Evolutionary conservation across 1,140 invertebrate species (phyloP), one percentile per base, ranked within the genome.

Genomic region (Bombus cullumanus): DNA sequence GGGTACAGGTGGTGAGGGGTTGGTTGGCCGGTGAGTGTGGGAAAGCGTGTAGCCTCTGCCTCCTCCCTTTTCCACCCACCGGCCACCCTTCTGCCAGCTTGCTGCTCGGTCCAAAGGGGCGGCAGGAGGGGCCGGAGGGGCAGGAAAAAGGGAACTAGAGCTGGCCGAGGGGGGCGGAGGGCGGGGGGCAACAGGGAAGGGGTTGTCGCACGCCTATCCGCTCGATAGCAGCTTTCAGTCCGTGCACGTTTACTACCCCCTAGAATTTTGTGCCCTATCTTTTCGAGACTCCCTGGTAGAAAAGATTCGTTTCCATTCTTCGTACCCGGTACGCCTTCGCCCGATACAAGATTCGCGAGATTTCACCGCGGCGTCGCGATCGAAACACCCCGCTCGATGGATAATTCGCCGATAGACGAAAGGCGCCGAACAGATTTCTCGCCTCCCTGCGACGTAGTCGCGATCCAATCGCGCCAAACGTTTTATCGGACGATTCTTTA

Each of bases 171-270:
- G 87, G 47, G 47, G 47, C 47, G 47, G 47, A 53, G 47, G 89
- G 25, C 22, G 81, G 91, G 90, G 89, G 86, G 87, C 86, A 83
- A 82, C 81, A 86, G 89, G 81, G 90, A 88, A 90, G 90, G 89
- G 93, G 89, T 92, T 93, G 93, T 94, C 93, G 92, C 92, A 92
- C 93, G 93, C 93, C 93, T 94, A 94, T 93, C 92, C 94, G 94
- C 94, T 95, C 94, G 93, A 95, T 95, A 95, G 93, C 94, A 91
- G 93, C 94, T 95, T 94, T 94, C 93, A 93, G 91, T 93, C 94
- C 92, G 89, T 93, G 92, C 93, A 93, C 92, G 92, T 93, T 94
- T 92, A 77, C 92, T 90, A 80, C 86, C 90, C 91, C 90, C 89
- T 92, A 87, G 86, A 89, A 92, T 92, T 93, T 93, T 87, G 91